Conservation (phyloP, 2,888 invertebrate genomes). For the Pyralis farinalis region DNA sequence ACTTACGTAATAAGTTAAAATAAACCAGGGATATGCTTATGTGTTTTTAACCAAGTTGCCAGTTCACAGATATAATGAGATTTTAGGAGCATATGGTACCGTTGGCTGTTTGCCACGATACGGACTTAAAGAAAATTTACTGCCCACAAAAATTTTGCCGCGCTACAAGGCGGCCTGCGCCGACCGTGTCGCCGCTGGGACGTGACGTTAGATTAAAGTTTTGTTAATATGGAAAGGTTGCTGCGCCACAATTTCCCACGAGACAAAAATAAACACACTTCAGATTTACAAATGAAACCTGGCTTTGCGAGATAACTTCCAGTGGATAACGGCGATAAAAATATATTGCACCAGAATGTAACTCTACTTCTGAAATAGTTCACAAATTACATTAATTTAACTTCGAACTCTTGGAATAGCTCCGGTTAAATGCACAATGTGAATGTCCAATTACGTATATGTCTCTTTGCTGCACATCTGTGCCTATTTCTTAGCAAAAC, state of each 20-base stretch:
- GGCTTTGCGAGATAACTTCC: slow-evolving; percentile 30
- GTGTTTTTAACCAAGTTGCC: slow-evolving; percentile 42
- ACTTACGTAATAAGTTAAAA: neutral
- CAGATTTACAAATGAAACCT: slow-evolving; percentile 35
- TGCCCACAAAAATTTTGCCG: slow-evolving; percentile 57
- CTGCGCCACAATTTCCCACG: slow-evolving; percentile 53
- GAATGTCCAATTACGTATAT: slow-evolving; percentile 30
- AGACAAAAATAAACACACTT: slow-evolving; percentile 46
- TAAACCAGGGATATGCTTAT: slow-evolving; percentile 5
- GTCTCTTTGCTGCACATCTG: no score
- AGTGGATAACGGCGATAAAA: slow-evolving; percentile 36
- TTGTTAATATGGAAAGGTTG: slow-evolving; percentile 60
- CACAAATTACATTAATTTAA: slow-evolving; percentile 31
- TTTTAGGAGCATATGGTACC: slow-evolving; percentile 48
- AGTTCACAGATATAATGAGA: slow-evolving; percentile 40
- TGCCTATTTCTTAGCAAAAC: no score
- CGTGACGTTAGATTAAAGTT: slow-evolving; percentile 58
- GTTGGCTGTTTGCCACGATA: slow-evolving; percentile 61
- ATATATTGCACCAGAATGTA: slow-evolving; percentile 27
- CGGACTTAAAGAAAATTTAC: slow-evolving; percentile 66
- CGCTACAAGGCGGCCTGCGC: slow-evolving; percentile 26
- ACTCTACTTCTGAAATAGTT: slow-evolving; percentile 22
- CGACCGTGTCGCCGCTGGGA: slow-evolving; percentile 29
- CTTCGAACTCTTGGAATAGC: slow-evolving; percentile 31
- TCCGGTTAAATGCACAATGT: slow-evolving; percentile 28